Conservation (phyloP, 2,113 vertebrate genomes). For the Platanista minor region DNA sequence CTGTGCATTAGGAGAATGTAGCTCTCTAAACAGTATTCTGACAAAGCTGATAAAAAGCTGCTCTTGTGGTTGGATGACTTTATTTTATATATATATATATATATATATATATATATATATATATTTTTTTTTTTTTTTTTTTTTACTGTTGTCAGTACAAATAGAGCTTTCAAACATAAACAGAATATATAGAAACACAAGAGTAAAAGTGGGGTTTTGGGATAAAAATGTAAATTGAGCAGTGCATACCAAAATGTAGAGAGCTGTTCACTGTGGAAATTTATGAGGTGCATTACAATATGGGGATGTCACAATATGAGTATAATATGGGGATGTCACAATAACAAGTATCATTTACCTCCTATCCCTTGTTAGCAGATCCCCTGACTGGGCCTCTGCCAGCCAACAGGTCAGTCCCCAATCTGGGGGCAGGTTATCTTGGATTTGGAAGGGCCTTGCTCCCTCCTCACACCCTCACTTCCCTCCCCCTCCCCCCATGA, state of each 20-base stretch:
- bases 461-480: background rate
- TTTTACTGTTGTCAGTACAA: constrained; percentile 44
- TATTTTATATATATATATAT: background rate
- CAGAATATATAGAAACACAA: background rate
- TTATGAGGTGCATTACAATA: fast-evolving
- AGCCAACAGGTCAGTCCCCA: background rate
- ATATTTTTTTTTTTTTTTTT: background rate
- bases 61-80: constrained; percentile 62
- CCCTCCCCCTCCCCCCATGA: background rate
- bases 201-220: background rate
- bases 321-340: too few species aligned
- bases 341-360: background rate
- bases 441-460: background rate
- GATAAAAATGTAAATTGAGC: background rate
- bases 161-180: background rate
- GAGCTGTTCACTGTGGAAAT: background rate
- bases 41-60: constrained; percentile 73
- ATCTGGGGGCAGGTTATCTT: fast-evolving
- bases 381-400: background rate
- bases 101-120: background rate
- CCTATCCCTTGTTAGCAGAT: background rate
- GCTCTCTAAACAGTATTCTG: constrained; percentile 75
- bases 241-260: background rate
- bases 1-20: constrained; percentile 78
- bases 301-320: background rate